Conservation (phyloP, 2,797 vertebrate genomes). For the Atherinosoma microstoma region DNA sequence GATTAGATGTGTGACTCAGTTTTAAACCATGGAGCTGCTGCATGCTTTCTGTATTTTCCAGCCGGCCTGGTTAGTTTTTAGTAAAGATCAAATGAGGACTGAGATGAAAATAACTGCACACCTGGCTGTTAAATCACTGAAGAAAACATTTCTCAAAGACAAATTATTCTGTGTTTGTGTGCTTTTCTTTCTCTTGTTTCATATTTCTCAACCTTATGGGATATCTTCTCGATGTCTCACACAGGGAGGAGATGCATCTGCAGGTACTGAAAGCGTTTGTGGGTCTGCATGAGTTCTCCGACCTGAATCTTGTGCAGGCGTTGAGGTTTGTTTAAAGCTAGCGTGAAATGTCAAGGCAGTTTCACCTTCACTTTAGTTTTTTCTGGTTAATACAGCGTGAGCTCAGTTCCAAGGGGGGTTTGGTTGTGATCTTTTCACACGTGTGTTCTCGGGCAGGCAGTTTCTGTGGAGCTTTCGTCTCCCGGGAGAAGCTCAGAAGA, state of each 20-base stretch:
- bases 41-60: too few relatives aligned
- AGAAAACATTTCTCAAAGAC: too few relatives aligned
- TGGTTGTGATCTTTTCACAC: background rate
- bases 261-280: constrained; percentile 90
- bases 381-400: background rate
- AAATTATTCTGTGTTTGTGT: background rate
- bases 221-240: background rate
- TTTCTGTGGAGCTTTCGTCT: constrained; percentile 97
- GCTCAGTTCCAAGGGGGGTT: background rate
- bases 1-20: too few relatives aligned
- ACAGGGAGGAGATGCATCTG: constrained; percentile 88
- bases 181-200: background rate
- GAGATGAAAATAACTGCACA: too few relatives aligned
- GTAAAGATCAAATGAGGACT: too few relatives aligned
- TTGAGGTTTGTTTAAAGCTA: constrained; percentile 85
- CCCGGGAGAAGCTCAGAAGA: constrained; percentile 96
- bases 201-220: background rate
- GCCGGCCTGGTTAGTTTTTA: too few relatives aligned
- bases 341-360: background rate
- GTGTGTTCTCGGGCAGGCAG: constrained; percentile 79
- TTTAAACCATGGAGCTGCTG: too few relatives aligned
- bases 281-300: constrained; percentile 91
- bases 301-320: constrained; percentile 94
- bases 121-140: too few relatives aligned
- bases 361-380: constrained; percentile 1